Base-by-base conservation (phyloP, 2,888 invertebrate genomes). In the Malthinus seriepunctatus region DNA sequence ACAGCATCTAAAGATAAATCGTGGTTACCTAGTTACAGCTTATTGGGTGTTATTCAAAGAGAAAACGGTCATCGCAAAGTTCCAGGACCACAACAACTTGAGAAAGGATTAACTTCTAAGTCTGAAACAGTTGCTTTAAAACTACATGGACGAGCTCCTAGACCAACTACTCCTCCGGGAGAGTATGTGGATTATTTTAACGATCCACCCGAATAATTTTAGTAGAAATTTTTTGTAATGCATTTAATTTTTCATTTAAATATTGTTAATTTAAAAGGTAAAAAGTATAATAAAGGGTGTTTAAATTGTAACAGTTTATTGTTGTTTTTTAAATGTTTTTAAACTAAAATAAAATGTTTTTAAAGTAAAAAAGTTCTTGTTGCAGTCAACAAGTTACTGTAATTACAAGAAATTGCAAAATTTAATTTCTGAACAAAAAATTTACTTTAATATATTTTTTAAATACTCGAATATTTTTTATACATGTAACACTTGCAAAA, bases 11-110 rank as follows among this genome's bases (percentile, higher is more conserved):
- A 71, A 53, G 78, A 78, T 6, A 79, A 92, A 87, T 93, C 93
- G 62, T 95, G 93, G 93, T 79, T 95, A 69, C 96, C 96, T 0
- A 89, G 91, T 64, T 88, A 92, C 76, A 92, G 92, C 74, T 82
- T 96, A 66, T 79, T 93, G 73, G 90, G 94, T 73, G 85, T 93
- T 62, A 79, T 93, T 60, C 89, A 91, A 69, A 86, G 94, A 55
- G 86, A 94, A 81, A 86, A 86, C 76, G 85, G 93, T 71, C 88
- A 88, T 73, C 83, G 92, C 1, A 88, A 89, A 76, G 90, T 91
- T 63, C 92, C 92, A 34, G 88, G 89, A 38, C 92, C 91, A 42
- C 84, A 86, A 68, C 71, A 80, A 34, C 63, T 73, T 32, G 68
- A 67, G 11, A 70, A 69, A 56, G 67, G 63, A 47, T 39, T 62